Base-by-base conservation (phyloP, 2,888 invertebrate species). In the Drosophila trichaetosa region DNA sequence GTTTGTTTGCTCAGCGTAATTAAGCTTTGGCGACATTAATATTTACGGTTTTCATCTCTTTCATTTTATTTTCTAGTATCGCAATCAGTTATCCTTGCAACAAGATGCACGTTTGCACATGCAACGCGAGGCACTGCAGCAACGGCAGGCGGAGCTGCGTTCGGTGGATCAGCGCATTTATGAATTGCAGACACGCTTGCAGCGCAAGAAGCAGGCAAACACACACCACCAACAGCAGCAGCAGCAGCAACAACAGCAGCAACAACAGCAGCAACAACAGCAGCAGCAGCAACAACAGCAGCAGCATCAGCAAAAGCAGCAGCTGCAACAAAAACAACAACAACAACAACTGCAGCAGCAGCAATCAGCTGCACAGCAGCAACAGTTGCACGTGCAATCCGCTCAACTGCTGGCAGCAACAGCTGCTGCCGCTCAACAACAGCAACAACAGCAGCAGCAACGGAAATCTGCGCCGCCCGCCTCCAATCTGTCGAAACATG, bases 1-100 rank as follows among this genome's bases (percentile, higher is more conserved):
- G 18, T 27, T n/a, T 4, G 27, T 40, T 40, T 29, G 4, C 11
- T n/a, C 7, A 8, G 56, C 13, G 38, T 68, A 58, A 63, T 61
- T 63, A 60, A 46, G 8, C 38, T 57, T 57, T 48, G 49, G 21
- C 42, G 10, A 2, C 31, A 42, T 16, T 31, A 21, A 0, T 21
- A 57, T 57, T 57, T 31, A 31, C 31, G 21, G 1, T 57, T 0
- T 10, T 3, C 1, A 24, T 34, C 8, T 38, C 40, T 67, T 34
- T 0, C 36, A 48, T 49, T n/a, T 13, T 27, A 3, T 27, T 8
- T 31, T 67, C n/a, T 29, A 99, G 98, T 98, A 98, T 93, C 97
- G 98, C 75, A 99, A 98, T 94, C 98, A 98, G 93, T 94, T 99
- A 93, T 98, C 98, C 93, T 97, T 98, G 93, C 98, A 99, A 93